phyloP scores from a whole-genome alignment of 1,140 invertebrate genomes.

The Drosophila suzukii region DNA sequence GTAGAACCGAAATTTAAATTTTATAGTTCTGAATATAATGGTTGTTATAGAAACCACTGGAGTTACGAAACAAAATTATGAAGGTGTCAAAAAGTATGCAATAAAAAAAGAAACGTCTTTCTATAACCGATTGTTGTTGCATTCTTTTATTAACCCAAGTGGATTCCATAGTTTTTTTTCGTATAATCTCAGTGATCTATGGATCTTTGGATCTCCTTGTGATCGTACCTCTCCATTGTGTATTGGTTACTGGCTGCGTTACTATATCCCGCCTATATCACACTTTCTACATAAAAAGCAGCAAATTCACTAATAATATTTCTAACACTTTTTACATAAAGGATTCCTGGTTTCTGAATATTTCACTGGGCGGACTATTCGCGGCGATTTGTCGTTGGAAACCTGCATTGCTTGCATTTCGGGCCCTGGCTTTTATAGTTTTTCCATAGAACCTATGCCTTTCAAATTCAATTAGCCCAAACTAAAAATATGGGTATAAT shows the following conservation, averaged over 20 bases:
- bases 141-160: too few species aligned
- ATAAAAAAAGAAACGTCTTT: too few species aligned
- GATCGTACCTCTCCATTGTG: constrained; percentile 76
- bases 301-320: constrained; percentile 66
- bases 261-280: constrained; percentile 70
- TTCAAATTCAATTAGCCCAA: constrained; percentile 72
- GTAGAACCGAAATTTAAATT: constrained; percentile 8
- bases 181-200: not conserved
- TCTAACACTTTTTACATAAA: constrained; percentile 78
- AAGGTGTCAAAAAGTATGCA: too few species aligned
- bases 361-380: constrained; percentile 83
- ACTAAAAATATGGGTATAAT: constrained; percentile 61
- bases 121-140: too few species aligned
- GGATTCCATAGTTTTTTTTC: too few species aligned
- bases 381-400: constrained; percentile 77
- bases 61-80: too few species aligned
- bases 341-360: constrained; percentile 59
- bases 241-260: constrained; percentile 34
- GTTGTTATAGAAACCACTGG: too few species aligned
- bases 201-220: not conserved
- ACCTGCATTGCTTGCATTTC: constrained; percentile 64
- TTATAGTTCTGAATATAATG: not conserved
- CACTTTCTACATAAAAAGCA: constrained; percentile 73
- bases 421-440: constrained; percentile 65
- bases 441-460: constrained; percentile 5